Base-by-base conservation (phyloP, 2,888 invertebrate species). In the Acrocera orbiculus region DNA sequence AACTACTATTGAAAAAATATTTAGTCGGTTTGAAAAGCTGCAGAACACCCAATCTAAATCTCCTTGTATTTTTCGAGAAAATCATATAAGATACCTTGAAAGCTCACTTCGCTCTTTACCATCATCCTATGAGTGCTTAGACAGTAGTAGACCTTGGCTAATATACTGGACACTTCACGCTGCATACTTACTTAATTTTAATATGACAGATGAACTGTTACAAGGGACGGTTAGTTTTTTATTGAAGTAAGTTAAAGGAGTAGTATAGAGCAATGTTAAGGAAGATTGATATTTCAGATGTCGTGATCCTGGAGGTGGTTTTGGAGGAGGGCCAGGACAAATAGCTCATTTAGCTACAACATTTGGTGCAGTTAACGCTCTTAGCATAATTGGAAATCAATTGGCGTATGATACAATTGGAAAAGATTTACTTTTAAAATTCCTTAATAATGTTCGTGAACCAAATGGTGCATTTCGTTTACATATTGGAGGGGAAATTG, bases 161-260 rank as follows among this genome's bases (percentile, higher is more conserved):
- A 77, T 89, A 48, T 99, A 93, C 55, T 99, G 98, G 98, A 87
- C 86, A 41, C 58, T 95, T 22, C 92, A 98, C 63, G 74, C 87
- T 5, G 64, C 96, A 23, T 76, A 82, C 54, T 62, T 95, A 41
- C 59, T 90, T 22, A 74, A 72, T 40, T 68, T 70, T 41, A 62
- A 65, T 37, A 60, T 82, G 36, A 62, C 69, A 8, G 65, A 69
- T 22, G 64, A 64, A 16, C 61, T 64, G 8, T 63, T 69, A 40
- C 59, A 63, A 23, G 58, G 63, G 35, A 62, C 77, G 37, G 63
- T 66, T 11, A 54, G 64, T 31, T 78, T 78, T 53, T 56, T 78
- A 40, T 59, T 47, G 38, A 72, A 66, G 68, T 70, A 54, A 40
- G 51, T 37, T 1, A 15, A 26, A 5, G 17, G 16, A 17, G 10